phyloP scores from a whole-genome alignment of 1,140 invertebrate species.

The Geopemphigus sp. region DNA sequence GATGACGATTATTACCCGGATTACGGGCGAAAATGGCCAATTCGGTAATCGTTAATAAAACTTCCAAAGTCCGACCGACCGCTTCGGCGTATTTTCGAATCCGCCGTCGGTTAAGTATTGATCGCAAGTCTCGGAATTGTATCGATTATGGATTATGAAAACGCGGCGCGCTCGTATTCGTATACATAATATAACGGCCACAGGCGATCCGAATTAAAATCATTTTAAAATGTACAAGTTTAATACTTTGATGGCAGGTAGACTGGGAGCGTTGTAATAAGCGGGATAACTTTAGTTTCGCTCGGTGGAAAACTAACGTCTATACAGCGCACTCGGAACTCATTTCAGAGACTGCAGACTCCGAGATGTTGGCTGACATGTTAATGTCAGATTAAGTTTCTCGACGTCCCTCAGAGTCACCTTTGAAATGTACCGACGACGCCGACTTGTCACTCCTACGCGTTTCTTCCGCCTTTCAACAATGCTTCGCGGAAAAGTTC shows the following conservation, averaged over 20 bases:
- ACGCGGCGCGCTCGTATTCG: too few species aligned
- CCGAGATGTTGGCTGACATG: background rate
- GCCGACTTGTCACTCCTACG: conserved; percentile 12
- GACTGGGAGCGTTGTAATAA: too few species aligned
- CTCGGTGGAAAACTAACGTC: background rate
- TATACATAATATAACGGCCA: background rate
- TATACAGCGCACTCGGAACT: background rate
- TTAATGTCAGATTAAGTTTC: conserved; percentile 36
- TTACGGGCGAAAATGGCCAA: too few species aligned
- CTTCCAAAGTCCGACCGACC: too few species aligned
- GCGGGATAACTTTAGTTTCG: background rate
- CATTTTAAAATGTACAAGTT: background rate
- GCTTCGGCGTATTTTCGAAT: too few species aligned
- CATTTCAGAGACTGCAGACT: too few species aligned
- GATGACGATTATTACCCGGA: too few species aligned
- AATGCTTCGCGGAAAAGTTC: background rate
- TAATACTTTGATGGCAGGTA: background rate
- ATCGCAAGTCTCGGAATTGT: background rate
- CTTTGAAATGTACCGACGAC: background rate
- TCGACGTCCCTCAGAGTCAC: background rate
- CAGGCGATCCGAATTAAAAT: background rate
- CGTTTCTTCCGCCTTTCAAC: background rate
- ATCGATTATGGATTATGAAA: conserved; percentile 17
- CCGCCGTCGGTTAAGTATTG: background rate
- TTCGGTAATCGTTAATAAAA: too few species aligned